Conservation (phyloP, 1,140 invertebrate species). For the Drosophila persimilis region DNA sequence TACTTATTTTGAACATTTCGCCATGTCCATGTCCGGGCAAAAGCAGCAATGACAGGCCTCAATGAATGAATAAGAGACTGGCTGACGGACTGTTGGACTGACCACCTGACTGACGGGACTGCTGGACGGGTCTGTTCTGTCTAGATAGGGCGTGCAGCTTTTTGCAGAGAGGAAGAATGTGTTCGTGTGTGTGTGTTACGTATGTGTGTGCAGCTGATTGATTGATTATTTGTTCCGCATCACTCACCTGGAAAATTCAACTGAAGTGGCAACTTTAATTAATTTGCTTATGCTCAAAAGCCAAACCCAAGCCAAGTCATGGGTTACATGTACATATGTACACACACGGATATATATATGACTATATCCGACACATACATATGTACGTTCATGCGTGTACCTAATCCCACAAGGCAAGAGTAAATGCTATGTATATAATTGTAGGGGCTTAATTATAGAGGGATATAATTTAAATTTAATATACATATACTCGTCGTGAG, state of each 20-base stretch:
- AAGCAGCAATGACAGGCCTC: slow-evolving; percentile 60
- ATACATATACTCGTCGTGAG: background rate
- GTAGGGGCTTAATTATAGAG: slow-evolving; percentile 42
- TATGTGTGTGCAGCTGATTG: slow-evolving; percentile 71
- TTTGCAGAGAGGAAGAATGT: slow-evolving; percentile 16
- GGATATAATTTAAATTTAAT: slow-evolving; percentile 51
- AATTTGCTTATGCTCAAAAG: slow-evolving; percentile 74
- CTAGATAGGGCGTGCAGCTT: slow-evolving; percentile 74
- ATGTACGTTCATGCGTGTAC: slow-evolving; percentile 16
- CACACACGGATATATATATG: background rate
- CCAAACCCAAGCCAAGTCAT: slow-evolving; percentile 35
- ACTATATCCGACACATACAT: background rate
- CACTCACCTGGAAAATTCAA: slow-evolving; percentile 83
- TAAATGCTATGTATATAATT: slow-evolving; percentile 56
- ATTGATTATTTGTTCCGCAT: slow-evolving; percentile 83
- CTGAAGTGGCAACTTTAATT: slow-evolving; percentile 83
- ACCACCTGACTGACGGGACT: slow-evolving; percentile 25
- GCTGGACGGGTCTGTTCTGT: slow-evolving; percentile 57
- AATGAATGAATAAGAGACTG: slow-evolving; percentile 30
- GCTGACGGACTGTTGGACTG: slow-evolving; percentile 40
- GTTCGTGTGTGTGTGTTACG: slow-evolving; percentile 21
- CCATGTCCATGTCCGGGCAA: slow-evolving; percentile 54
- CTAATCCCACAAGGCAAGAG: slow-evolving; percentile 36
- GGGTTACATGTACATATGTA: slow-evolving; percentile 17
- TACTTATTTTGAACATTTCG: slow-evolving; percentile 79